phyloP scores from a whole-genome alignment of 37 sponge, comb jelly and placozoan genomes.

The Aplysina aerophoba region DNA sequence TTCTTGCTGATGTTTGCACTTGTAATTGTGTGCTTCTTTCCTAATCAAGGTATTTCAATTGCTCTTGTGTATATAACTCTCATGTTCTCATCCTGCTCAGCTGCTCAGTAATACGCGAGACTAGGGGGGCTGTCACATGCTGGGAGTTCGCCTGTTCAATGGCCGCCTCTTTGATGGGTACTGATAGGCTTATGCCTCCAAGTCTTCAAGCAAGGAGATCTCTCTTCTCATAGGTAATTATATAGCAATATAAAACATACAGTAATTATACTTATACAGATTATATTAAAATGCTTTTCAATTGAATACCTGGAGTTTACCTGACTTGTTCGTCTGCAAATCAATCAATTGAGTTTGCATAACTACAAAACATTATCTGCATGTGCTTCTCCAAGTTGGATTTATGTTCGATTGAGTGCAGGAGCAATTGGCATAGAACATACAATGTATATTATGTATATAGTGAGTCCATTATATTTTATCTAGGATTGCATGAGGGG shows the following conservation, averaged over 20 bases:
- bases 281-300: background rate
- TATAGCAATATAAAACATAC: too few species aligned
- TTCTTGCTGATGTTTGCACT: background rate
- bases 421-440: too few species aligned
- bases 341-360: too few species aligned
- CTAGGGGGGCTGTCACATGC: too few species aligned
- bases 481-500: too few species aligned
- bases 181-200: background rate
- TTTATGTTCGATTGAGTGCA: too few species aligned
- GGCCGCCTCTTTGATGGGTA: background rate
- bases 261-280: too few species aligned
- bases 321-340: too few species aligned
- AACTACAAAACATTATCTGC: background rate
- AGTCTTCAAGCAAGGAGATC: background rate
- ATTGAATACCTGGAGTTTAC: background rate
- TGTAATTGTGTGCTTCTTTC: background rate
- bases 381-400: constrained; percentile 1
- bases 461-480: too few species aligned
- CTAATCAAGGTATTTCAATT: background rate
- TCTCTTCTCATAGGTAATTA: constrained; percentile 3
- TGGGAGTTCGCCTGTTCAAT: constrained; percentile 4
- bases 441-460: too few species aligned
- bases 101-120: background rate
- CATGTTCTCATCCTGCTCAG: background rate
- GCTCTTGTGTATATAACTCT: background rate